phyloP scores from a whole-genome alignment of 2,797 vertebrate genomes.

The Scolopax bukidnonensis region DNA sequence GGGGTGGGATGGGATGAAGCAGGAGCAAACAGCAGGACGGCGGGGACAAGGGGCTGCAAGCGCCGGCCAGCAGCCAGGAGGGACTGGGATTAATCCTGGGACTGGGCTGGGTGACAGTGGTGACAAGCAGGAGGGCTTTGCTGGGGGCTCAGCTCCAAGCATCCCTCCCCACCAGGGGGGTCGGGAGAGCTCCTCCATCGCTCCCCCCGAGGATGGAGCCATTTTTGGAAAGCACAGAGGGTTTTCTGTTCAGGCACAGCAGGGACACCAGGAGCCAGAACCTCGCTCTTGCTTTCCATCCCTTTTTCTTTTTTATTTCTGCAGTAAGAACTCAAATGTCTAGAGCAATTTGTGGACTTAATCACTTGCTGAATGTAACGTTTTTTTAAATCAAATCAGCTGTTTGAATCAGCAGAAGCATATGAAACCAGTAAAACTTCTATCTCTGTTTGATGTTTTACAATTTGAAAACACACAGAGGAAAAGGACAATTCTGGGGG shows the following conservation, averaged over 20 bases:
- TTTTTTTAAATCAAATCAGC: constrained; percentile 64
- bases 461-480: constrained; percentile 58
- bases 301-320: constrained; percentile 40
- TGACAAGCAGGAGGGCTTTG: not conserved
- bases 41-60: not conserved
- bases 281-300: constrained; percentile 29
- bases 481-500: constrained; percentile 30
- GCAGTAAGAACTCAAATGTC: constrained; percentile 42
- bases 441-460: constrained; percentile 51
- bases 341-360: constrained; percentile 59
- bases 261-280: not conserved
- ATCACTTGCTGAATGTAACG: constrained; percentile 45
- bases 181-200: not conserved
- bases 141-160: not conserved
- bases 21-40: fast-evolving
- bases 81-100: not conserved
- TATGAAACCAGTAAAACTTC: constrained; percentile 60
- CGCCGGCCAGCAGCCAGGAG: not conserved
- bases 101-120: not conserved
- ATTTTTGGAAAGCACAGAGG: not conserved
- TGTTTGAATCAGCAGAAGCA: constrained; percentile 20
- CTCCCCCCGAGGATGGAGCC: not conserved
- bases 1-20: not conserved
- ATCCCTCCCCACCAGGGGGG: not conserved
- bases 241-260: constrained; percentile 12